Conservation (phyloP, 2,113 vertebrate species). For the Emydocephalus ijimae region DNA sequence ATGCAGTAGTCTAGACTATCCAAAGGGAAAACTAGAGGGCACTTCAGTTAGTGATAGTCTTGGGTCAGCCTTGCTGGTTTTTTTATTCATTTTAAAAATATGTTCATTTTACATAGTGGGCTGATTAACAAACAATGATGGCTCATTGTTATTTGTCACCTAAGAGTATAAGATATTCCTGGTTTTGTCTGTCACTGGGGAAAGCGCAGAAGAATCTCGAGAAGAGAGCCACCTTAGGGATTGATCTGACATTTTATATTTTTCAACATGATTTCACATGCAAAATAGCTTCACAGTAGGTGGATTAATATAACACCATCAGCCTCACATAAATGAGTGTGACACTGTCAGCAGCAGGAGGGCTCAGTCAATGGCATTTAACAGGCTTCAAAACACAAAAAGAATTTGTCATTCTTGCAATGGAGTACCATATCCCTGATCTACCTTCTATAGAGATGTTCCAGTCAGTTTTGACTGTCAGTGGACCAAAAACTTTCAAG, state of each 20-base stretch:
- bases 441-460: not conserved
- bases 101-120: not conserved
- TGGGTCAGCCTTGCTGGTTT: not conserved
- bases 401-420: conserved; percentile 28
- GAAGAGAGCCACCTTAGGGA: conserved; percentile 38
- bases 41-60: not conserved
- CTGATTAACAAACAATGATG: not conserved
- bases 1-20: not conserved
- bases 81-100: not conserved
- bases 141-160: not conserved
- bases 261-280: conserved; percentile 48
- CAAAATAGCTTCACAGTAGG: conserved; percentile 41
- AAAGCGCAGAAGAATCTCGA: conserved; percentile 23
- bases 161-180: conserved; percentile 40
- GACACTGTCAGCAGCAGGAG: conserved; percentile 39
- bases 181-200: conserved; percentile 6
- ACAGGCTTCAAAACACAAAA: conserved; percentile 49
- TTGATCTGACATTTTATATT: conserved; percentile 49
- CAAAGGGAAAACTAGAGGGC: not conserved
- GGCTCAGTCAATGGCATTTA: conserved; percentile 44
- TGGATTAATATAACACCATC: conserved; percentile 53
- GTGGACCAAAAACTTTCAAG: not conserved
- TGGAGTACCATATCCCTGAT: fast-evolving
- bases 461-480: not conserved
- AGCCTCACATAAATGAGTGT: conserved; percentile 6